Percentiles rank a stretch among this genome's conserved stretches.
phyloP scores from a whole-genome alignment of 2,113 vertebrate species.

The Oenanthe melanoleuca region DNA sequence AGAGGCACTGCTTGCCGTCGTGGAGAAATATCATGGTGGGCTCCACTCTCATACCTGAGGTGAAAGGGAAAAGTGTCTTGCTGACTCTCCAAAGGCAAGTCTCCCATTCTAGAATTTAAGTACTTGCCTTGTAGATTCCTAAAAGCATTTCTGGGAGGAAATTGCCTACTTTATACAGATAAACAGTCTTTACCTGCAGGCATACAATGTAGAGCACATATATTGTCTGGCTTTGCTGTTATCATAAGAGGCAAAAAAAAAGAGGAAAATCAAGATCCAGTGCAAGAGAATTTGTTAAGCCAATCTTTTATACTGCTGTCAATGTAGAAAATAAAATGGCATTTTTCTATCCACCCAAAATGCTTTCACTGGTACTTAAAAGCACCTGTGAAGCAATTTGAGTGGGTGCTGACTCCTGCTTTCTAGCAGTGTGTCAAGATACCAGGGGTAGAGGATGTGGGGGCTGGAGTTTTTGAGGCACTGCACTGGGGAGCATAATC shows the following conservation, averaged over 20 bases:
- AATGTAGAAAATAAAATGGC: background rate
- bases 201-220: accelerated
- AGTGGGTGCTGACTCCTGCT: background rate
- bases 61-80: background rate
- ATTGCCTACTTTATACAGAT: background rate
- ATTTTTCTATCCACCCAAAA: background rate
- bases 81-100: accelerated
- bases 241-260: background rate
- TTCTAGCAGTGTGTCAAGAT: background rate
- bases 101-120: background rate
- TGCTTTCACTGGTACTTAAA: background rate
- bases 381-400: background rate
- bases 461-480: background rate
- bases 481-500: background rate
- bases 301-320: background rate
- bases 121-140: background rate
- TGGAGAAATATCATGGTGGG: background rate
- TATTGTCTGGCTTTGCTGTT: background rate
- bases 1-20: background rate
- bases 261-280: background rate
- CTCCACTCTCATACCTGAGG: background rate
- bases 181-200: background rate
- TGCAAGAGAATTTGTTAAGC: background rate
- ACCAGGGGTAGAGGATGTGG: background rate
- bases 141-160: background rate